Conservation (phyloP, 1,140 invertebrate species). For the Trachymyrmex septentrionalis region DNA sequence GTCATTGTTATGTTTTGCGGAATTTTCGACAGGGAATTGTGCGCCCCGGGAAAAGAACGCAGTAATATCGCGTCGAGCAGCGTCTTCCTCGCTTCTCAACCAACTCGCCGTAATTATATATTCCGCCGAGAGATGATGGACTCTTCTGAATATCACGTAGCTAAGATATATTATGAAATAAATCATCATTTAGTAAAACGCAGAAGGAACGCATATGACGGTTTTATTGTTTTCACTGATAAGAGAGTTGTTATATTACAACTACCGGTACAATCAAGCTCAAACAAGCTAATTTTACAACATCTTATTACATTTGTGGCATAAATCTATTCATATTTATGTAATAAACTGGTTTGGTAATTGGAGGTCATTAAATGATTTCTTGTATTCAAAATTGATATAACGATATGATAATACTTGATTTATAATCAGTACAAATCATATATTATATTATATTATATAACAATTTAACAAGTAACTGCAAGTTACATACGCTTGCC, state of each 20-base stretch:
- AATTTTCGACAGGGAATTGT: slow-evolving; percentile 66
- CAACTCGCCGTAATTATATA: slow-evolving; percentile 45
- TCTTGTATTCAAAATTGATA: too few species aligned
- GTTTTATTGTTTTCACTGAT: not conserved
- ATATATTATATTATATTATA: too few species aligned
- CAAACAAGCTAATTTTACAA: slow-evolving; percentile 11
- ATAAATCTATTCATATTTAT: not conserved
- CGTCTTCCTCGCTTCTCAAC: not conserved
- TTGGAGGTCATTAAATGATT: too few species aligned
- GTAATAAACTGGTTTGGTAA: not conserved
- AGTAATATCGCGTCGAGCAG: slow-evolving; percentile 13
- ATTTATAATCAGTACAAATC: too few species aligned
- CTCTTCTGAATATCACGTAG: slow-evolving; percentile 22
- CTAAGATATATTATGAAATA: slow-evolving; percentile 19
- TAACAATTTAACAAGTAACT: too few species aligned
- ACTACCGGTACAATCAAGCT: not conserved
- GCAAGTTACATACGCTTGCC: too few species aligned
- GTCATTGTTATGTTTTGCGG: slow-evolving; percentile 49
- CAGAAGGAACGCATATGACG: not conserved
- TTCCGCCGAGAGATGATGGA: slow-evolving; percentile 11
- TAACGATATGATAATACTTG: too few species aligned
- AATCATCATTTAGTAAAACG: slow-evolving; percentile 26
- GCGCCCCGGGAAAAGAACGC: slow-evolving; percentile 36
- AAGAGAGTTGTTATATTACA: not conserved
- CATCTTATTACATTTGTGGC: too few species aligned